Base-by-base conservation (phyloP, 2,797 vertebrate genomes). In the Myripristis jacobus region DNA sequence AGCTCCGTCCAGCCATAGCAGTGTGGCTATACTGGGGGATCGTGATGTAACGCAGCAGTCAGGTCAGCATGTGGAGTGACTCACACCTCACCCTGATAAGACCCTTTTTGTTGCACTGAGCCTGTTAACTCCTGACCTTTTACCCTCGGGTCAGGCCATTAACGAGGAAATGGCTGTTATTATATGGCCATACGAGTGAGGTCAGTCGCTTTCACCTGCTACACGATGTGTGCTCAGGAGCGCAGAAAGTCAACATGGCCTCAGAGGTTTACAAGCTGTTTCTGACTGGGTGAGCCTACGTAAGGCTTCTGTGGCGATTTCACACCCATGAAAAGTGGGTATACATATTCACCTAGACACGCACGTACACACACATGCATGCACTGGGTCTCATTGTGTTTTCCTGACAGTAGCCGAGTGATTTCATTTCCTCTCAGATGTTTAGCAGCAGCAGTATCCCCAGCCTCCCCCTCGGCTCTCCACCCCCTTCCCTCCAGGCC, bases 21-120 rank as follows among this genome's bases (percentile, higher is more conserved):
- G 75, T 64, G 54, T 53, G 72, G 77, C 62, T 71, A 58, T 46
- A 29, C 34, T 58, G 10, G n/a, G 84, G 57, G 61, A 83, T 41
- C 1, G 6, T 92, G 89, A 91, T 84, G 81, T 83, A 84, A 78
- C 80, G 50, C 68, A 60, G 78, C 73, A 71, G 80, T 79, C 68
- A 62, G 58, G 64, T 75, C n/a, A 5, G 25, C 10, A 38, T 22
- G 4, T 16, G 2, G 46, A 43, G 55, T 77, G 73, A 80, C 77
- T 87, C 80, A 62, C 80, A 66, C 70, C 60, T 87, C 51, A 41
- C 81, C 66, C 70, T 50, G 79, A 88, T 87, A 81, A 81, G 64
- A 77, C 48, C 69, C 25, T 56, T 43, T 62, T 44, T 76, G 76
- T 61, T 47, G 54, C 67, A 51, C 15, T 1, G 57, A 73, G 82